Conservation (phyloP, 2,888 invertebrate genomes). For the Galerucella calmariensis region DNA sequence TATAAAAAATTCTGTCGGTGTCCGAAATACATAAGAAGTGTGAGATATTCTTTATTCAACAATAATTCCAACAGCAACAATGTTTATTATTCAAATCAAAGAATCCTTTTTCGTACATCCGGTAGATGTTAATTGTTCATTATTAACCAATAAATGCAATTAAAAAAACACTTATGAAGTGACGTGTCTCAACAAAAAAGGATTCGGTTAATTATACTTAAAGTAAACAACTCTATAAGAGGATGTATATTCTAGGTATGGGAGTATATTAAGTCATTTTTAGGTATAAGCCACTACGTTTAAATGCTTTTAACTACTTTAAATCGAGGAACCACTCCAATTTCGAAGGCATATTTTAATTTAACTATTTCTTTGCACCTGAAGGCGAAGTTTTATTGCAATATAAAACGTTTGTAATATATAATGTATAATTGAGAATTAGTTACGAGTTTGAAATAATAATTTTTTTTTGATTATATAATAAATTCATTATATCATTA, state of each 20-base stretch:
- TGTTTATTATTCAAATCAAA: neutral
- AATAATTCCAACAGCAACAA: neutral
- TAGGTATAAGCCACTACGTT: neutral
- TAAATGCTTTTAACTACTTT: neutral
- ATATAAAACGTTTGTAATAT: neutral
- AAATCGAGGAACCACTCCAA: neutral
- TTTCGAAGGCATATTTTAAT: too few relatives aligned
- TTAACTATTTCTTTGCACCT: neutral
- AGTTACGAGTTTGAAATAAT: too few relatives aligned
- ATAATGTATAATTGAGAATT: too few relatives aligned
- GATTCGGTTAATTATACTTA: neutral
- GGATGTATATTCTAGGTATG: neutral
- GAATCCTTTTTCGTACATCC: neutral
- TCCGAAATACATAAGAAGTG: too few relatives aligned
- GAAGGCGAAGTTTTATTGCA: neutral
- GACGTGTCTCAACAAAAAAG: neutral
- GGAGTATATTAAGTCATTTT: neutral
- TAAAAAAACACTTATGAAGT: neutral
- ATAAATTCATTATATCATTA: neutral
- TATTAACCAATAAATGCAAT: neutral
- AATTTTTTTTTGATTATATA: neutral
- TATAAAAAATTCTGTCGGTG: too few relatives aligned
- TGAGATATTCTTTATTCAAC: too few relatives aligned
- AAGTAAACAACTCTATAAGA: neutral
- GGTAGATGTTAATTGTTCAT: neutral